Evolutionary conservation across 2,113 vertebrate genomes (phyloP), one percentile per base, ranked within the genome.

Genomic region (Mionectes macconnelli): DNA sequence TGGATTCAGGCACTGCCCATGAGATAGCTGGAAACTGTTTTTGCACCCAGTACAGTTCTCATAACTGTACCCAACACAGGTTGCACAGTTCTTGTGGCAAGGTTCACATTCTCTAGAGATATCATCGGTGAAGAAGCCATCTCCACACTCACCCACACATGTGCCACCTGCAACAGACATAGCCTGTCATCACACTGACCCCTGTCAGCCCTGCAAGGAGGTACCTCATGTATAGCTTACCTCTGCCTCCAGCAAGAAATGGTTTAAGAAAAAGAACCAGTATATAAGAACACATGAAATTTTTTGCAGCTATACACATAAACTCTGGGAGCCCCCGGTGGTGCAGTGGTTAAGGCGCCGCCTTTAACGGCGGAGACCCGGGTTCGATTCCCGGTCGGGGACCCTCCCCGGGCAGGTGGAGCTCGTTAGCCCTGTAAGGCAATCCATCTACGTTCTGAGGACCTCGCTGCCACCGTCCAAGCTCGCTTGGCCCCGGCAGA

Each of bases 11-110:
- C 99, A 99, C 13, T 95, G 95, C 4, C 99, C 98, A 0, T 19
- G 39, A 14, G 42, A 84, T 33, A 98, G 95, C 0, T 76, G 95
- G 76, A 98, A 87, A 12, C 49, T 87, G 0, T 72, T 90, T 68
- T 76, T 89, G 83, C 99, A 99, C 8, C 97, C 93, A 89, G 98
- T 98, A 28, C 99, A 99, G 82, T 98, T 96, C 3, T 98, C 44
- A 16, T 84, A 87, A 27, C 55, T 94, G 8, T 97, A 98, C 28
- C 99, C 99, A 4, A 89, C 93, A 47, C 99, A 99, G 1, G 98
- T 97, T 9, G 80, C 82, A 59, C 99, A 99, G 84, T 86, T 74
- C 11, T 28, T 93, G 84, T 99, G 98, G 93, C 99, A 99, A 18
- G 97, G 95, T 84, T 99, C 98, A 1, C 99, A 99, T 35, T 98